These are phyloP conservation scores for Microcebus griseorufus DNA, from an alignment of 2,113 vertebrate species.

Conservation along the genomic window DNA sequence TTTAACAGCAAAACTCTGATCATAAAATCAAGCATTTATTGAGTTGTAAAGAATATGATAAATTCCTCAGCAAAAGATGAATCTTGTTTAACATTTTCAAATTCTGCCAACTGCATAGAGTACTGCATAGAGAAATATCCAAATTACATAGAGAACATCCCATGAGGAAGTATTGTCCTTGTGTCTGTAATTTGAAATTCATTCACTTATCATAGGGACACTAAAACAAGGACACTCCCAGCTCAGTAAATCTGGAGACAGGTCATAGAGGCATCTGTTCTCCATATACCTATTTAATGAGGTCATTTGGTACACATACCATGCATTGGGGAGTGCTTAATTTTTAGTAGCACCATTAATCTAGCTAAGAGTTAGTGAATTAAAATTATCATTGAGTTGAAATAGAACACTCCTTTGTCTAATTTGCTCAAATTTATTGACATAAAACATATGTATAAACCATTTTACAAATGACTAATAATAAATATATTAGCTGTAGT, in stretches of 20 bases:
- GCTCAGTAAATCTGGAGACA: conserved; percentile 70
- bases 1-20: background rate
- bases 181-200: conserved; percentile 66
- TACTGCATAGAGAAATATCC: background rate
- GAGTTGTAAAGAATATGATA: background rate
- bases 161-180: conserved; percentile 39
- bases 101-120: background rate
- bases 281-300: conserved; percentile 74
- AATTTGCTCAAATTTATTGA: conserved; percentile 66
- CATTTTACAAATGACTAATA: background rate
- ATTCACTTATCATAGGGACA: conserved; percentile 49
- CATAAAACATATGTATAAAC: conserved; percentile 14
- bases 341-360: conserved; percentile 77
- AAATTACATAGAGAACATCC: background rate
- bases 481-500: conserved; percentile 24
- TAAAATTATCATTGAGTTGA: conserved; percentile 72
- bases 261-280: conserved; percentile 75
- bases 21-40: background rate
- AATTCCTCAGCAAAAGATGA: background rate
- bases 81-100: background rate
- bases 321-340: conserved; percentile 67
- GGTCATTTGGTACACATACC: conserved; percentile 71
- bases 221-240: conserved; percentile 71
- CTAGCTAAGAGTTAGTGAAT: conserved; percentile 64
- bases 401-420: conserved; percentile 61